These are phyloP conservation scores for Amaurobius ferox DNA, from an alignment of 2,888 invertebrate species.

Conservation along the genomic window DNA sequence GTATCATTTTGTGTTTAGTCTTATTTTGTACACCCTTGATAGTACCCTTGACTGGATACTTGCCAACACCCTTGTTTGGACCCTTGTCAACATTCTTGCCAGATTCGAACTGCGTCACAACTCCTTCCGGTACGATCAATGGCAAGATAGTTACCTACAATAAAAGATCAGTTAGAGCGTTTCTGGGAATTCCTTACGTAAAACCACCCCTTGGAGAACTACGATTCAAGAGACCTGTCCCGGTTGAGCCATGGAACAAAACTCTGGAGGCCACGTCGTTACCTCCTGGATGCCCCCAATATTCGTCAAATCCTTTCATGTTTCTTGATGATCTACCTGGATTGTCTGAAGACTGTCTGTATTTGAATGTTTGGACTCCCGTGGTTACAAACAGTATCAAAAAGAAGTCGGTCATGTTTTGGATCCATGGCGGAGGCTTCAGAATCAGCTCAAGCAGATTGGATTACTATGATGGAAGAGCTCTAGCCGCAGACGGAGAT, in stretches of 20 bases:
- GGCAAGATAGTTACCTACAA: no score
- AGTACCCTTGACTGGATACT: no score
- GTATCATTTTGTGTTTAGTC: no score
- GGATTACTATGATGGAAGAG: slow-evolving; percentile 20
- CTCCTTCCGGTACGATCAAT: no score
- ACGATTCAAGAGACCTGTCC: slow-evolving; percentile 27
- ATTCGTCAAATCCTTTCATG: slow-evolving; percentile 17
- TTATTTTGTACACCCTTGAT: no score
- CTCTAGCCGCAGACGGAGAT: slow-evolving; percentile 33
- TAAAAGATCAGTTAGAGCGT: no score
- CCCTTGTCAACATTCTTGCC: no score
- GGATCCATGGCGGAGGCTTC: slow-evolving; percentile 50
- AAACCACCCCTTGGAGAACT: slow-evolving; percentile 28
- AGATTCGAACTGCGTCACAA: no score
- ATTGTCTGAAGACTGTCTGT: slow-evolving; percentile 41
- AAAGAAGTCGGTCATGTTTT: slow-evolving; percentile 46
- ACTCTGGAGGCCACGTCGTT: background rate
- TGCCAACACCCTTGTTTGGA: no score
- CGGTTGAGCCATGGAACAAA: background rate
- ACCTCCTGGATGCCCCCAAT: slow-evolving; percentile 29
- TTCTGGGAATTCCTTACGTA: slow-evolving; percentile 32
- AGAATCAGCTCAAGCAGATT: slow-evolving; percentile 9
- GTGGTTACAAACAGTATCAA: background rate
- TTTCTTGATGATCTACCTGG: slow-evolving; percentile 14
- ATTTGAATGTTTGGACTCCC: slow-evolving; percentile 46